These are phyloP conservation scores for Conus ventricosus DNA, from an alignment of 1,140 invertebrate genomes.

Conservation along the genomic window DNA sequence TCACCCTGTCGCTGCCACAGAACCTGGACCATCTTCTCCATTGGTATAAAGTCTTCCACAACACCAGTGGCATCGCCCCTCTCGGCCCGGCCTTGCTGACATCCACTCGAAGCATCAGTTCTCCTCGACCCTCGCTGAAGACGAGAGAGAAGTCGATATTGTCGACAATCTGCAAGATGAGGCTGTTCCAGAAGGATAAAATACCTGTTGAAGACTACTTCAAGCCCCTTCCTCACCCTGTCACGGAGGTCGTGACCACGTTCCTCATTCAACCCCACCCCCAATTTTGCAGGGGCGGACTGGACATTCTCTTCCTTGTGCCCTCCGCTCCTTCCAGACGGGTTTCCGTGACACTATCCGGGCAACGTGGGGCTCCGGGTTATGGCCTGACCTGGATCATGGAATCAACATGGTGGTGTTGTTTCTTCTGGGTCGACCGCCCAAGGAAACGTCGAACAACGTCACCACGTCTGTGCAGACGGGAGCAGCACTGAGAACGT, in stretches of 20 bases:
- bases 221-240: background rate
- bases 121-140: background rate
- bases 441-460: background rate
- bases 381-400: constrained; percentile 31
- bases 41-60: background rate
- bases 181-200: background rate
- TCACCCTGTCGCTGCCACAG: background rate
- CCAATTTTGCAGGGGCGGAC: constrained; percentile 19
- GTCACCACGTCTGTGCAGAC: constrained; percentile 1
- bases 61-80: background rate
- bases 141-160: background rate
- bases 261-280: constrained; percentile 3
- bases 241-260: background rate
- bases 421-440: constrained; percentile 41
- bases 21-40: background rate
- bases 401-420: constrained; percentile 28
- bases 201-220: constrained; percentile 12
- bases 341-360: constrained; percentile 38
- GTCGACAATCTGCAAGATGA: background rate
- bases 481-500: constrained; percentile 26
- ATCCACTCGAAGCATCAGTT: background rate
- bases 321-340: constrained; percentile 22
- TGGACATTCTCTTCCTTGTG: constrained; percentile 41
- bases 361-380: constrained; percentile 41
- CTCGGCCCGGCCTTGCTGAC: background rate